phyloP scores from a whole-genome alignment of 2,888 invertebrate genomes.

The Eurytoma californica region DNA sequence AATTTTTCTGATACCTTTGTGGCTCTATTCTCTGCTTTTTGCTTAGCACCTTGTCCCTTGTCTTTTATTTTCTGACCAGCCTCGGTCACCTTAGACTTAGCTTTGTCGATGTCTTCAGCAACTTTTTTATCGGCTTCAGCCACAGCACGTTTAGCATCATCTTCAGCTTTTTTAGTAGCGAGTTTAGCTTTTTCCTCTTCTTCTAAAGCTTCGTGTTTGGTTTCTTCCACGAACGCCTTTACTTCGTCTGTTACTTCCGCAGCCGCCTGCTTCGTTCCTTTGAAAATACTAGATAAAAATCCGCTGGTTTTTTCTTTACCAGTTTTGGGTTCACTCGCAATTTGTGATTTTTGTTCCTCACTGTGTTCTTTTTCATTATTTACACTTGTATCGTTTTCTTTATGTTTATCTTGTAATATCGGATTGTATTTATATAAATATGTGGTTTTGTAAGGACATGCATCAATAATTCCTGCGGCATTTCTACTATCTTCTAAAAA shows the following conservation, averaged over 20 bases:
- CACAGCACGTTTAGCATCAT: neutral
- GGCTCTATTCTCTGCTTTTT: neutral
- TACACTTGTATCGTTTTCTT: conserved; percentile 2
- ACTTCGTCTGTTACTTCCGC: conserved; percentile 74
- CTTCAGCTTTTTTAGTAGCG: conserved; percentile 48
- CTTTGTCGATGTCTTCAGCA: conserved; percentile 46
- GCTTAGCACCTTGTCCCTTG: conserved; percentile 56
- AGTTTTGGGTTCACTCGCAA: neutral
- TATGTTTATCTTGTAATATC: neutral
- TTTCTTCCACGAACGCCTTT: conserved; percentile 63
- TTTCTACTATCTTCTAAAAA: conserved; percentile 69
- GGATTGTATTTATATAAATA: conserved; percentile 50
- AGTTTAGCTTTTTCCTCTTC: conserved; percentile 56
- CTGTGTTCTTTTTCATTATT: conserved; percentile 26
- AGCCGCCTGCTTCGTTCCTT: neutral
- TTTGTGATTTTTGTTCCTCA: neutral
- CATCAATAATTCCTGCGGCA: conserved; percentile 60
- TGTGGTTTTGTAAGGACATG: conserved; percentile 61
- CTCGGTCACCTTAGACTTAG: neutral
- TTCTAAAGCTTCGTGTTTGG: conserved; percentile 45
- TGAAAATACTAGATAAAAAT: neutral
- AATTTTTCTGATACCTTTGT: conserved; percentile 32
- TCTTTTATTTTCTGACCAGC: conserved; percentile 16
- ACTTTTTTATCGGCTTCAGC: conserved; percentile 9
- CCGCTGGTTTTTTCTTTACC: conserved; percentile 51